Base-by-base conservation (phyloP, 2,797 vertebrate genomes). In the Peromyscus melanophrys region DNA sequence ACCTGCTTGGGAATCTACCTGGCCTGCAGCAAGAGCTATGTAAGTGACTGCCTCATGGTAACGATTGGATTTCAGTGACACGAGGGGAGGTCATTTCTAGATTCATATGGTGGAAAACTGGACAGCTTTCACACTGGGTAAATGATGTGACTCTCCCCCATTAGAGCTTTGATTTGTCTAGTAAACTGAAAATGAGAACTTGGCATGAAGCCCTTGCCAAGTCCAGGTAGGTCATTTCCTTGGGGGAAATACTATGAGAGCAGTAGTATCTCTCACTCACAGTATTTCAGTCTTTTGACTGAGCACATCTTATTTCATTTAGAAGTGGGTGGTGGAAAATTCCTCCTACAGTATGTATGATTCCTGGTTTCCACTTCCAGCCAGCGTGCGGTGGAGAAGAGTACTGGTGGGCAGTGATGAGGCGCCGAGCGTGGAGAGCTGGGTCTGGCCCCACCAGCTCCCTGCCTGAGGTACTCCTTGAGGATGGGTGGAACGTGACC, bases 181-280 rank as follows among this genome's bases (percentile, higher is more conserved):
- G 75, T 86, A 93, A 97, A 67, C 49, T 59, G 73, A 97, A 94
- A 87, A 76, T 34, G 34, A 90, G 59, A 95, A 89, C 40, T 85
- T 78, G n/a, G 77, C 25, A 34, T 29, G 90, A 55, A 55, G 27
- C 21, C 69, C 23, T 69, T 90, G 59, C 46, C 55, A 85, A 96
- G 67, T 76, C 71, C 14, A 89, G 87, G 92, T 55, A 61, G 67
- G 75, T 83, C 52, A 89, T 85, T 96, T 97, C 95, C 96, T 96
- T 69, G 69, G 57, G 88, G 85, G 85, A 97, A 96, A 94, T 63
- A 63, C 63, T 17, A 55, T 7, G 40, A 89, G 16, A 49, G 61
- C 2, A 71, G 73, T 6, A 3, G 21, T 27, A 37, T 11, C 73
- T 93, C 76, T 92, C 90, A 95, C 92, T 77, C 55, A 97, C 0